phyloP scores from a whole-genome alignment of 2,113 vertebrate species.

The Cranoglanis bouderius region DNA sequence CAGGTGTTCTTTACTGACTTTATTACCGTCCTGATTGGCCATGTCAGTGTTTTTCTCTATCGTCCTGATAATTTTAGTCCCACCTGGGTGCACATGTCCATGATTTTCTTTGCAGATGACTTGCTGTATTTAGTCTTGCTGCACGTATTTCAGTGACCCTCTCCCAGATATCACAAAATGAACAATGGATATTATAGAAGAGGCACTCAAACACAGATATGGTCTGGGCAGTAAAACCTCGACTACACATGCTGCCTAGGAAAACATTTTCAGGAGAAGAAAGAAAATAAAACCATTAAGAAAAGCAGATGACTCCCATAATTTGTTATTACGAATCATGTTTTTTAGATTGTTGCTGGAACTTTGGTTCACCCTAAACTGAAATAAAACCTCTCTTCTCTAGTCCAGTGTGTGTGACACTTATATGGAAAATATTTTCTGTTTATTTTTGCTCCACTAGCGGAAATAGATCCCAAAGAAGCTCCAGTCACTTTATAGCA shows the following conservation, averaged over 20 bases:
- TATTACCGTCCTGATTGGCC: neutral
- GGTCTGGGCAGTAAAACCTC: neutral
- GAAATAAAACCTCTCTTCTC: neutral
- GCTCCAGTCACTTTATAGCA: no score
- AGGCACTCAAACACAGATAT: neutral
- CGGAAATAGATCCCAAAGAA: no score
- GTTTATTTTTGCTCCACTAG: no score
- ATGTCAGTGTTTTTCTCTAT: neutral
- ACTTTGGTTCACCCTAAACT: no score
- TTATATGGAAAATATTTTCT: no score
- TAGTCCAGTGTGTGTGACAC: neutral
- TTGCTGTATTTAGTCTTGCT: neutral
- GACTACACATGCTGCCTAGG: no score
- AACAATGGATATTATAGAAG: neutral
- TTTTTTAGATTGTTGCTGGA: neutral
- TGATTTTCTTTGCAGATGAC: neutral
- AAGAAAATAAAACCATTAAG: neutral
- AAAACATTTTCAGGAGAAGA: neutral
- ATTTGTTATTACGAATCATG: no score
- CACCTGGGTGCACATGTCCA: neutral
- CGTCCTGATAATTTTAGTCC: neutral
- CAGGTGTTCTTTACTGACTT: neutral
- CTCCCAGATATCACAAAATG: neutral
- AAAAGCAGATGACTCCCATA: neutral
- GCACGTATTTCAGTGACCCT: neutral